phyloP scores from a whole-genome alignment of 2,797 vertebrate genomes.

The Notolabrus celidotus region DNA sequence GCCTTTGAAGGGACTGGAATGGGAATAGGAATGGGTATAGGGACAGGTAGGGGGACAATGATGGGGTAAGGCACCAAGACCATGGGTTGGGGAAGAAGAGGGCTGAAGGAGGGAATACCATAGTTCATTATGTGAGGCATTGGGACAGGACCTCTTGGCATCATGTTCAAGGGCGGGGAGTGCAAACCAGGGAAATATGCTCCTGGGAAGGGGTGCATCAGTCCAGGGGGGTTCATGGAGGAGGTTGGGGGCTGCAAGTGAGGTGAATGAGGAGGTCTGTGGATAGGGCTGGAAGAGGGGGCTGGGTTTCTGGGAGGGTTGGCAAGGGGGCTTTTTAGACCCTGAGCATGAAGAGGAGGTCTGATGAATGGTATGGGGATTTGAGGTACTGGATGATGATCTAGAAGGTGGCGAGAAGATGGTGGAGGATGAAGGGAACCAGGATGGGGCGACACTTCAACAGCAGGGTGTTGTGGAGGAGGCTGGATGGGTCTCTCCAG shows the following conservation, averaged over 20 bases:
- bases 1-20: conserved; percentile 91
- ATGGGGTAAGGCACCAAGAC: conserved; percentile 97
- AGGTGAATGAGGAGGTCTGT: conserved; percentile 86
- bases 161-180: conserved; percentile 93
- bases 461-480: conserved; percentile 76
- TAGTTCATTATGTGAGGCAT: conserved; percentile 94
- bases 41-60: conserved; percentile 94
- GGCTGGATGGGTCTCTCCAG: conserved; percentile 89
- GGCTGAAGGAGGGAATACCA: conserved; percentile 93
- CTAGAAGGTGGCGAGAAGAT: conserved; percentile 87
- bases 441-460: conserved; percentile 78
- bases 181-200: conserved; percentile 92
- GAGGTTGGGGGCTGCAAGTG: conserved; percentile 70
- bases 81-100: conserved; percentile 94
- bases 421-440: conserved; percentile 81
- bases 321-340: conserved; percentile 91
- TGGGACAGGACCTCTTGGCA: conserved; percentile 93
- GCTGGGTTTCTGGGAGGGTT: conserved; percentile 84
- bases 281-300: conserved; percentile 92
- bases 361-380: conserved; percentile 93
- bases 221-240: conserved; percentile 86
- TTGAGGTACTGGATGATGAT: conserved; percentile 93
- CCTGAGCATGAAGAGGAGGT: conserved; percentile 92
- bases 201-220: conserved; percentile 91
- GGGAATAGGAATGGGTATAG: conserved; percentile 96